phyloP scores from a whole-genome alignment of 2,888 invertebrate genomes.

The Caenorhabditis sulstoni region DNA sequence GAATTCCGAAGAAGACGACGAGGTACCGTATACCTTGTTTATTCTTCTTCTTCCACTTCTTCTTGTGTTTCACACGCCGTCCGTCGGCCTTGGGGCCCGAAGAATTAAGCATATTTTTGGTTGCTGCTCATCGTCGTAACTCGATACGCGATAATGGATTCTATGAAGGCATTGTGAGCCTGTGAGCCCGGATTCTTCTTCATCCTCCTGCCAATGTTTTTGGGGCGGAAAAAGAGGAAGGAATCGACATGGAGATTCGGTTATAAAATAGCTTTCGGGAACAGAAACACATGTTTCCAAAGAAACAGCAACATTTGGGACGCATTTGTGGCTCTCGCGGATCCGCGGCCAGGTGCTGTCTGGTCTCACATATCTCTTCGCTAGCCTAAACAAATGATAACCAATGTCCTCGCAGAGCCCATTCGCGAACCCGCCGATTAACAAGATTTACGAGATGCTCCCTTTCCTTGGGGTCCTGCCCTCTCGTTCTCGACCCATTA shows the following conservation, averaged over 20 bases:
- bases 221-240: too few relatives aligned
- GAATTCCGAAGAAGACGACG: constrained; percentile 8
- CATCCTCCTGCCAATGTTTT: too few relatives aligned
- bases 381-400: constrained; percentile 48
- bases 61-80: constrained; percentile 56
- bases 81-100: constrained; percentile 19
- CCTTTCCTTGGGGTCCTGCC: constrained; percentile 1
- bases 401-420: constrained; percentile 41
- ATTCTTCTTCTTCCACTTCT: constrained; percentile 39
- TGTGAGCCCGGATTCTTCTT: too few relatives aligned
- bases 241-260: not conserved
- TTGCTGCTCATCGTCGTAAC: constrained; percentile 28
- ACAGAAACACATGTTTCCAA: constrained; percentile 45
- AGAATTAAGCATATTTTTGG: constrained; percentile 58
- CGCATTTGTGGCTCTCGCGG: constrained; percentile 32
- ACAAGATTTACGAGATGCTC: constrained; percentile 55
- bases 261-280: constrained; percentile 35
- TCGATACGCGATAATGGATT: constrained; percentile 52
- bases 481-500: constrained; percentile 41
- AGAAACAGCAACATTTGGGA: constrained; percentile 48
- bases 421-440: constrained; percentile 32
- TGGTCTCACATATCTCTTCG: constrained; percentile 45
- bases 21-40: constrained; percentile 57
- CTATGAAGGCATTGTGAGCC: not conserved
- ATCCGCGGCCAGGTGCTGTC: constrained; percentile 11